phyloP scores from a whole-genome alignment of 1,140 invertebrate genomes.

The Diorhabda carinulata region DNA sequence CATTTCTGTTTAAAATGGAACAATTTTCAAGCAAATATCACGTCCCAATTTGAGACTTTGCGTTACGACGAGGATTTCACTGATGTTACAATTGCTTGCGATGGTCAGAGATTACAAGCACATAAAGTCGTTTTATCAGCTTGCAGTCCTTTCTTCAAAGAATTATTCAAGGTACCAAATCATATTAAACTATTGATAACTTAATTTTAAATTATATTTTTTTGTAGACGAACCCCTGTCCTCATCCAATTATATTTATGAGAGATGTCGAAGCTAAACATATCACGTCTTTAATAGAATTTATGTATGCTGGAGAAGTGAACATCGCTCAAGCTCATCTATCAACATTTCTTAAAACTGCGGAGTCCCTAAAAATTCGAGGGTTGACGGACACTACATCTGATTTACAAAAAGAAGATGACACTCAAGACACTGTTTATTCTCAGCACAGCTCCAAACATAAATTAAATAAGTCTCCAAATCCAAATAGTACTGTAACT shows the following conservation, averaged over 20 bases:
- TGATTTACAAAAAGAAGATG: constrained; percentile 36
- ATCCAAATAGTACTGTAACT: constrained; percentile 40
- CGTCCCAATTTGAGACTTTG: constrained; percentile 73
- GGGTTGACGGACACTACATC: constrained; percentile 60
- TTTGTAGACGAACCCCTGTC: constrained; percentile 78
- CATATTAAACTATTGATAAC: not conserved
- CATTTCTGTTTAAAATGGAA: constrained; percentile 91
- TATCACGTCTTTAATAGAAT: constrained; percentile 63
- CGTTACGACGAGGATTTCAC: constrained; percentile 77
- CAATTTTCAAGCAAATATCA: constrained; percentile 87
- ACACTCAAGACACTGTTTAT: constrained; percentile 34
- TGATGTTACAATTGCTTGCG: constrained; percentile 78
- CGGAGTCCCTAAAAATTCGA: constrained; percentile 67
- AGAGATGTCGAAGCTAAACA: constrained; percentile 68
- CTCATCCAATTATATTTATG: constrained; percentile 82
- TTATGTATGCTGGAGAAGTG: constrained; percentile 73
- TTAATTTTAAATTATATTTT: not conserved
- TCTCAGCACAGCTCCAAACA: constrained; percentile 22
- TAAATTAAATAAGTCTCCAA: constrained; percentile 31
- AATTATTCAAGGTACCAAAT: constrained; percentile 68
- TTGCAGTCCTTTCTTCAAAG: constrained; percentile 77
- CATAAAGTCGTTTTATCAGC: constrained; percentile 77
- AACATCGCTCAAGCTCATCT: constrained; percentile 71
- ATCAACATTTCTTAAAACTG: constrained; percentile 64
- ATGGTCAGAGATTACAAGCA: constrained; percentile 70